A percentile compares a stretch with the other conserved stretches of the same genome.
Evolutionary conservation across 2,888 invertebrate genomes (phyloP).

Genomic region (Cryptocephalus moraei): DNA sequence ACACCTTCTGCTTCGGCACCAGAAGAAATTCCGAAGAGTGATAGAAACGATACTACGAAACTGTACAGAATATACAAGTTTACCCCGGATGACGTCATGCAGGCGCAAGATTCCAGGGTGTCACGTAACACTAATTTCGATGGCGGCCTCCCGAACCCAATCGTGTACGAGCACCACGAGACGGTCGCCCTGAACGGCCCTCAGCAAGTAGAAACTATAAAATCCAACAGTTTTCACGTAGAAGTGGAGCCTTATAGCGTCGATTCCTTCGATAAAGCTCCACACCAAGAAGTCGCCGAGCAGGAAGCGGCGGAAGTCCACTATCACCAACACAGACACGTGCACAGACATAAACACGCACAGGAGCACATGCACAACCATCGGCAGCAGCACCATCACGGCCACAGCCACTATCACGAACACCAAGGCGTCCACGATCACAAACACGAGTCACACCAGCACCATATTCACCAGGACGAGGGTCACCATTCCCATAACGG

Average conservation of each 20-base stretch:
- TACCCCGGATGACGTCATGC: no score
- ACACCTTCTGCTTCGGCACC: no score
- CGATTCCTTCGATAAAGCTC: slow-evolving; percentile 14
- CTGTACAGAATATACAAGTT: neutral
- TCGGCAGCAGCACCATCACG: slow-evolving; percentile 15
- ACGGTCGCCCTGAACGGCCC: slow-evolving; percentile 20
- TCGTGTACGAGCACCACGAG: slow-evolving; percentile 21
- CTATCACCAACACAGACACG: slow-evolving; percentile 28
- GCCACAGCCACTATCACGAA: slow-evolving; percentile 17
- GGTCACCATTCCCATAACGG: slow-evolving; percentile 20
- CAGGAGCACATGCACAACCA: slow-evolving; percentile 23
- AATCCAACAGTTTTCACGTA: slow-evolving; percentile 23
- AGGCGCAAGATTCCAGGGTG: no score
- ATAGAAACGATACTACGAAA: neutral
- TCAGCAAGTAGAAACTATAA: slow-evolving; percentile 25
- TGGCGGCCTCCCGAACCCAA: slow-evolving; percentile 1
- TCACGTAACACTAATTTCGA: neutral
- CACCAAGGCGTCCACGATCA: slow-evolving; percentile 9
- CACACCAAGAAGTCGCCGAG: slow-evolving; percentile 5
- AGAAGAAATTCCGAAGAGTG: neutral
- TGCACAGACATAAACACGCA: slow-evolving; percentile 27
- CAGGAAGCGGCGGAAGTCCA: slow-evolving; percentile 26
- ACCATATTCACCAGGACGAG: slow-evolving; percentile 17
- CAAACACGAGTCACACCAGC: slow-evolving; percentile 12
- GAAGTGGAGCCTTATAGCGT: slow-evolving; percentile 22